phyloP scores from a whole-genome alignment of 2,888 invertebrate genomes.

The Tenthredo scrophulariae region DNA sequence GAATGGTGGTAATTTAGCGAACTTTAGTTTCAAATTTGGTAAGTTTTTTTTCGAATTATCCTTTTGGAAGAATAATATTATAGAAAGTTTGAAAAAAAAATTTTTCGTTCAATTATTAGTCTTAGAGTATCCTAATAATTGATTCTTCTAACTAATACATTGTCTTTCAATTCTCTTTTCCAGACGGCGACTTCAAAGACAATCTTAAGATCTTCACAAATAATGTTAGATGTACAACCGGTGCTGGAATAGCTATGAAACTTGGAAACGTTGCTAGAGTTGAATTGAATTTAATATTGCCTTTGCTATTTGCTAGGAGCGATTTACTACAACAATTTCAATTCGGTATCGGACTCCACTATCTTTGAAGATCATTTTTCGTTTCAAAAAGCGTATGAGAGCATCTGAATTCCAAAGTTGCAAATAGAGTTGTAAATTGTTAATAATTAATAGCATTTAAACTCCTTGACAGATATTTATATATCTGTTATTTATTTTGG shows the following conservation, averaged over 20 bases:
- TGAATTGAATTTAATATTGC: conserved; percentile 96
- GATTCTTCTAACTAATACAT: not conserved
- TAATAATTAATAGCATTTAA: conserved; percentile 46
- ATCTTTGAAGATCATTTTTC: conserved; percentile 80
- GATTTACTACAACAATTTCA: conserved; percentile 89
- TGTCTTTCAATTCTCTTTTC: conserved; percentile 58
- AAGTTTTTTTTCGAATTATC: conserved; percentile 58
- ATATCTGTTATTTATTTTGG: not conserved
- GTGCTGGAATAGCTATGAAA: conserved; percentile 91
- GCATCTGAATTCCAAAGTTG: not conserved
- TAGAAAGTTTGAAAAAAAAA: not conserved
- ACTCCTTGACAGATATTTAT: not conserved
- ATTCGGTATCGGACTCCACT: conserved; percentile 91
- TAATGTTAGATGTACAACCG: conserved; percentile 87
- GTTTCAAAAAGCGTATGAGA: not conserved
- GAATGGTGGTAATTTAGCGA: conserved; percentile 91
- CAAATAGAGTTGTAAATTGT: conserved; percentile 48
- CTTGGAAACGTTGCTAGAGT: conserved; percentile 92
- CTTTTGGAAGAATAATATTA: conserved; percentile 28
- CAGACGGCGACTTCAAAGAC: conserved; percentile 77
- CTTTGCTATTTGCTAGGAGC: conserved; percentile 83
- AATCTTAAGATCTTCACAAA: conserved; percentile 78
- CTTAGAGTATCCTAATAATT: not conserved
- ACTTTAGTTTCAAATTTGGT: conserved; percentile 79
- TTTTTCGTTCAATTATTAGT: conserved; percentile 1